Evolutionary conservation across 2,113 vertebrate genomes (phyloP).

Genomic region (Condylura cristata): DNA sequence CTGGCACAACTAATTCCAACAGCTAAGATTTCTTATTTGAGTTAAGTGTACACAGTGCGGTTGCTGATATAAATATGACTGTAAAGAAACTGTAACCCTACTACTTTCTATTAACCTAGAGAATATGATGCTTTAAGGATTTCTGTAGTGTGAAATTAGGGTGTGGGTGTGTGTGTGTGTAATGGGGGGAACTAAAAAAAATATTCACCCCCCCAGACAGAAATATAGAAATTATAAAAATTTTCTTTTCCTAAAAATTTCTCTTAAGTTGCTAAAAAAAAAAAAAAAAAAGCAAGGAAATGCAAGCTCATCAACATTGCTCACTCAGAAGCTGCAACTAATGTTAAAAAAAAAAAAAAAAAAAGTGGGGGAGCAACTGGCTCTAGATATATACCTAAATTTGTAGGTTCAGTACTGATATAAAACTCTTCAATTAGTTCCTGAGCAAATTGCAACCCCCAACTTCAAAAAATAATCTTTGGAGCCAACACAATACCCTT

Average conservation of each 20-base stretch:
- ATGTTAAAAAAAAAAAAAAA: neutral
- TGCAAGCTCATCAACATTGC: no score
- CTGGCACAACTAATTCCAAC: no score
- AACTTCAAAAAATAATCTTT: neutral
- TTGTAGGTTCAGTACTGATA: neutral
- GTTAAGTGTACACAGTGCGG: neutral
- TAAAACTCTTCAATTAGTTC: neutral
- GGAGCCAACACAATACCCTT: neutral
- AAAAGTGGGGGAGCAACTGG: neutral
- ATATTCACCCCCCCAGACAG: neutral
- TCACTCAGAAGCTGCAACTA: no score
- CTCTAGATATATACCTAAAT: neutral
- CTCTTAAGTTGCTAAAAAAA: constrained; percentile 9
- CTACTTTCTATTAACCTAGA: neutral
- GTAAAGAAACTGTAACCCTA: neutral
- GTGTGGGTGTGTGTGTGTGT: neutral
- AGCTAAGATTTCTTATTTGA: constrained; percentile 27
- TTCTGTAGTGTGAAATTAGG: neutral
- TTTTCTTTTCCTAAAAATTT: constrained; percentile 14
- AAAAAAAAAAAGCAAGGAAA: neutral
- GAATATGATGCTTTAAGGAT: neutral
- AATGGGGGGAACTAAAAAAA: neutral
- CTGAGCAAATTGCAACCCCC: neutral
- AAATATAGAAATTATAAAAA: neutral
- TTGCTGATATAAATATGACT: neutral